Percentiles rank a stretch among this genome's conserved stretches.
phyloP scores from a whole-genome alignment of 2,888 invertebrate genomes.

The Macrophya annulata region DNA sequence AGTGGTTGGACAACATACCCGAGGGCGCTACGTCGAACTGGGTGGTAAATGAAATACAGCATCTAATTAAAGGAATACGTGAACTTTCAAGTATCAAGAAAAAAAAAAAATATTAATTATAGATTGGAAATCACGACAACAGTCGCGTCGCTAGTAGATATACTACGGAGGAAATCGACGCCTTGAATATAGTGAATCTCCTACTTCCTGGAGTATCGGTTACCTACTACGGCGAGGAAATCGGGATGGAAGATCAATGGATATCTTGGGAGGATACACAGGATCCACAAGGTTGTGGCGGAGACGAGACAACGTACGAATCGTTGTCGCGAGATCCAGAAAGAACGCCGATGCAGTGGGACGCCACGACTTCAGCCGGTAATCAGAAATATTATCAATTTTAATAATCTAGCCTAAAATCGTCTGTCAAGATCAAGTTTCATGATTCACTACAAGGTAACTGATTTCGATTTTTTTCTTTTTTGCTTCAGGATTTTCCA shows the following conservation, averaged over 20 bases:
- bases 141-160: conserved; percentile 84
- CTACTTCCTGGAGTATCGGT: conserved; percentile 89
- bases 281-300: conserved; percentile 83
- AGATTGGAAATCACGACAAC: conserved; percentile 88
- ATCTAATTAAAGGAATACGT: neutral
- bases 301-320: conserved; percentile 83
- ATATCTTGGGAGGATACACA: conserved; percentile 83
- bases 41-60: conserved; percentile 82
- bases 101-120: conserved; percentile 60
- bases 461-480: neutral
- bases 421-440: neutral
- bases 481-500: conserved; percentile 81
- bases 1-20: conserved; percentile 84
- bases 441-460: neutral
- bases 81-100: neutral
- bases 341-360: conserved; percentile 92
- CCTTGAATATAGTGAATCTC: conserved; percentile 86
- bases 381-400: conserved; percentile 59
- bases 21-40: conserved; percentile 83
- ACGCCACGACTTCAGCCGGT: conserved; percentile 83
- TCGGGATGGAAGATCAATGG: conserved; percentile 85
- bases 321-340: conserved; percentile 86
- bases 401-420: neutral
- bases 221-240: conserved; percentile 90
- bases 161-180: conserved; percentile 85